phyloP scores from a whole-genome alignment of 2,888 invertebrate species.

The Catocala fraxini region DNA sequence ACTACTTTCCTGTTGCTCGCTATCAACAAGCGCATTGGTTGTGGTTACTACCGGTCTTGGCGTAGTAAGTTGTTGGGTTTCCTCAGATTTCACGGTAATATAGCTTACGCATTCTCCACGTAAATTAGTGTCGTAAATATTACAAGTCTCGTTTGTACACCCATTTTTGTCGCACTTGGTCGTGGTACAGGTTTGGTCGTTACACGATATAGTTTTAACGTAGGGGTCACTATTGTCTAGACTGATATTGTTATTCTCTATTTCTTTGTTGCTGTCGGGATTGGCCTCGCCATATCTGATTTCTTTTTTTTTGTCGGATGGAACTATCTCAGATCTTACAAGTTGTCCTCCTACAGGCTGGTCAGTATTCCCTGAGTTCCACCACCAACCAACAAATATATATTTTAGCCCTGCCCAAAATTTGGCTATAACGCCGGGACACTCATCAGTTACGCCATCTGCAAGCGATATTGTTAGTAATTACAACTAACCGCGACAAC shows the following conservation, averaged over 20 bases:
- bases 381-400: conserved; percentile 74
- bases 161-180: conserved; percentile 74
- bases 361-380: conserved; percentile 62
- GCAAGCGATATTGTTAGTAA: conserved; percentile 57
- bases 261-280: conserved; percentile 63
- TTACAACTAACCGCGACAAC: neutral
- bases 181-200: conserved; percentile 83
- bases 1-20: conserved; percentile 33
- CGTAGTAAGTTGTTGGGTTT: conserved; percentile 55
- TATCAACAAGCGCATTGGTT: neutral
- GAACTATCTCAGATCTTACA: conserved; percentile 52
- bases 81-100: conserved; percentile 52
- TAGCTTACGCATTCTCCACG: conserved; percentile 79
- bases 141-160: conserved; percentile 78
- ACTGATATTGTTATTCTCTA: conserved; percentile 70
- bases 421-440: conserved; percentile 70
- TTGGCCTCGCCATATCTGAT: conserved; percentile 41
- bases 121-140: conserved; percentile 81
- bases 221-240: too few relatives aligned
- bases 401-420: conserved; percentile 83
- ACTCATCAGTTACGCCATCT: conserved; percentile 68
- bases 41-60: conserved; percentile 43
- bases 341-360: conserved; percentile 58
- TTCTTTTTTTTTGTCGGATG: conserved; percentile 62
- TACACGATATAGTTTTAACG: conserved; percentile 70